Evolutionary conservation across 2,113 vertebrate genomes (phyloP).

Genomic region (Pygoscelis antarcticus): DNA sequence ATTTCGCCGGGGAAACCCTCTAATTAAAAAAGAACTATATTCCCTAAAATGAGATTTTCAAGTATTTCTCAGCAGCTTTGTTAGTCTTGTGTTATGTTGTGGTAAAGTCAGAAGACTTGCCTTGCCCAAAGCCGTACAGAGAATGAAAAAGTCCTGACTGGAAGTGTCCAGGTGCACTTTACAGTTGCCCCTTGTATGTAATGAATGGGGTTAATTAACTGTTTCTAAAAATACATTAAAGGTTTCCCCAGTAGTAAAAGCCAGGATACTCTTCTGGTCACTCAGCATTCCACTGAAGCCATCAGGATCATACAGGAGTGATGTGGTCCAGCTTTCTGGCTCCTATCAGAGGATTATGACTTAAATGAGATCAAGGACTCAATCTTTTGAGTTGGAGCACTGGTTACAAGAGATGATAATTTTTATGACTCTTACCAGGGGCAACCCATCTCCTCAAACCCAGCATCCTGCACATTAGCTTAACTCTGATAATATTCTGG

Average conservation of each 20-base stretch:
- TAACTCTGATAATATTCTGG: slow-evolving; percentile 46
- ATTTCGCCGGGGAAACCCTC: background rate
- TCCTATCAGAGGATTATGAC: slow-evolving; percentile 8
- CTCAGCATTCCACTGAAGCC: background rate
- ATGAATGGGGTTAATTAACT: background rate
- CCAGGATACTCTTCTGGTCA: background rate
- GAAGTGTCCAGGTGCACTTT: background rate
- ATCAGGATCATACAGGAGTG: background rate
- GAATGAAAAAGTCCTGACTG: background rate
- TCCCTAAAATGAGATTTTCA: background rate
- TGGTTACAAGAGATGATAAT: slow-evolving; percentile 13
- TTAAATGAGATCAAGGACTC: slow-evolving; percentile 52
- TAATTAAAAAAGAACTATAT: background rate
- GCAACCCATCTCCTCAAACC: background rate
- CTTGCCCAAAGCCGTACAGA: background rate
- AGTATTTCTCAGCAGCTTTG: background rate
- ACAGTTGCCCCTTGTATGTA: background rate
- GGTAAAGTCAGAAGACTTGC: background rate
- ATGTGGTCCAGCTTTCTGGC: slow-evolving; percentile 45
- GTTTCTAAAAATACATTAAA: background rate
- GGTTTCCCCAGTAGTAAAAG: background rate
- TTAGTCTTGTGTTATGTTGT: background rate
- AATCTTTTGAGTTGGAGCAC: background rate
- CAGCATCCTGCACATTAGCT: background rate
- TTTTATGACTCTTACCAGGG: slow-evolving; percentile 14